Evolutionary conservation across 2,113 vertebrate species (phyloP).

Genomic region (Lasiurus cinereus): DNA sequence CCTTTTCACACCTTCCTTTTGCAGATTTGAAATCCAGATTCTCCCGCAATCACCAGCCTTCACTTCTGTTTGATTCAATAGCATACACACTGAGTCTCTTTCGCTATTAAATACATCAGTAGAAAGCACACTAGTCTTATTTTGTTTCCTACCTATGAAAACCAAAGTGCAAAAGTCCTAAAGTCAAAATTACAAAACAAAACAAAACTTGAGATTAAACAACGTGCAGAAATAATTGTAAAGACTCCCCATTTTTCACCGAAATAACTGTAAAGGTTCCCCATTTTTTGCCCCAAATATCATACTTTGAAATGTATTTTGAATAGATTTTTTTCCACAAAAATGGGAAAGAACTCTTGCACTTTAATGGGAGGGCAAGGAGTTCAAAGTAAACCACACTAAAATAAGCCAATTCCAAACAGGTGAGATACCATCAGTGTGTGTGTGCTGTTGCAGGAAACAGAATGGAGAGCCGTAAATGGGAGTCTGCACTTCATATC

Average conservation of each 20-base stretch:
- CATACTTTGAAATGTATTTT: constrained; percentile 7
- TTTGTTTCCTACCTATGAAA: constrained; percentile 73
- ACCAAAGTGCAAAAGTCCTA: constrained; percentile 9
- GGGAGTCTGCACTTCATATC: constrained; percentile 79
- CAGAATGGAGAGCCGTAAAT: constrained; percentile 53
- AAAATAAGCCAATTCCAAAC: constrained; percentile 62
- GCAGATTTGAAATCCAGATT: constrained; percentile 86
- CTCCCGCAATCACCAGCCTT: constrained; percentile 82
- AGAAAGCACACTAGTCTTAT: constrained; percentile 65
- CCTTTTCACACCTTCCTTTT: constrained; percentile 81
- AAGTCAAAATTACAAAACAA: background rate
- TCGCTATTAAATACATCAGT: constrained; percentile 46
- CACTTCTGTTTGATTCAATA: constrained; percentile 84
- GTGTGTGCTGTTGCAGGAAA: constrained; percentile 82
- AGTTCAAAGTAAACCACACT: constrained; percentile 58
- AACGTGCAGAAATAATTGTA: background rate
- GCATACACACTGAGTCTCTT: constrained; percentile 74
- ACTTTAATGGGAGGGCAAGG: background rate
- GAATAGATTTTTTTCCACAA: constrained; percentile 35
- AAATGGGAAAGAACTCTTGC: background rate
- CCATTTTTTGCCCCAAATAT: background rate
- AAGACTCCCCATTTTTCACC: background rate
- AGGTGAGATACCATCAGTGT: constrained; percentile 73
- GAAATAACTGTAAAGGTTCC: background rate
- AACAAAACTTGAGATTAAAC: background rate